Conservation (phyloP, 2,113 vertebrate species). For the Zootoca vivipara region DNA sequence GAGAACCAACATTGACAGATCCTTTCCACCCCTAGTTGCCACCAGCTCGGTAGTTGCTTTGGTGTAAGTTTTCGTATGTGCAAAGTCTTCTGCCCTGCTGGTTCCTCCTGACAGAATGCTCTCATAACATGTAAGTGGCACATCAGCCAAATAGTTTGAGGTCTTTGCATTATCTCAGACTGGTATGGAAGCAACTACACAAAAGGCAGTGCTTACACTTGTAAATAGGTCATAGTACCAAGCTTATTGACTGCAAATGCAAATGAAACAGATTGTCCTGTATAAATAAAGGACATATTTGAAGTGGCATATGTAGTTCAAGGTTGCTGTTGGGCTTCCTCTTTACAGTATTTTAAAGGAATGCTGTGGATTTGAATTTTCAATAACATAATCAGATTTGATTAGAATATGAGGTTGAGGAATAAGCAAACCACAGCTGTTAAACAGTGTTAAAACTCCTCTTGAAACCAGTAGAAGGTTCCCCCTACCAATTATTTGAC, state of each 20-base stretch:
- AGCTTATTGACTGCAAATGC: not conserved
- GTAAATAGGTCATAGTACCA: not conserved
- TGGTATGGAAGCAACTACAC: not conserved
- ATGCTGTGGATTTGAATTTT: slow-evolving; percentile 57
- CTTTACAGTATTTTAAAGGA: slow-evolving; percentile 52
- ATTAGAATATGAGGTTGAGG: slow-evolving; percentile 44
- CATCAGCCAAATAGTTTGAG: not conserved
- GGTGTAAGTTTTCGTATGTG: not conserved
- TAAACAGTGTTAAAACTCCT: slow-evolving; percentile 52
- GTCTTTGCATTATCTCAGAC: not conserved
- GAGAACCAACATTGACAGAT: too few relatives aligned
- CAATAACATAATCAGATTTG: slow-evolving; percentile 51
- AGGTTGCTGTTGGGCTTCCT: slow-evolving; percentile 56
- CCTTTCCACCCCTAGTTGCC: not conserved
- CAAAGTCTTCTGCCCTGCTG: too few relatives aligned
- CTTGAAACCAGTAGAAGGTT: slow-evolving; percentile 65
- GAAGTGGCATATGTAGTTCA: slow-evolving; percentile 49
- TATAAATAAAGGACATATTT: slow-evolving; percentile 58
- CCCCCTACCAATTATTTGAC: slow-evolving; percentile 63
- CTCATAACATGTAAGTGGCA: not conserved
- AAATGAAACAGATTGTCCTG: not conserved
- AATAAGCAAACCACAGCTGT: slow-evolving; percentile 56
- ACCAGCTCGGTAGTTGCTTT: not conserved
- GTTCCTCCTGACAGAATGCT: not conserved
- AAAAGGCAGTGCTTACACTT: not conserved